A percentile compares a stretch with the other conserved stretches of the same genome.
These are phyloP conservation scores for Holcopasites calliopsidis DNA, from an alignment of 1,140 invertebrate genomes.

Conservation along the genomic window DNA sequence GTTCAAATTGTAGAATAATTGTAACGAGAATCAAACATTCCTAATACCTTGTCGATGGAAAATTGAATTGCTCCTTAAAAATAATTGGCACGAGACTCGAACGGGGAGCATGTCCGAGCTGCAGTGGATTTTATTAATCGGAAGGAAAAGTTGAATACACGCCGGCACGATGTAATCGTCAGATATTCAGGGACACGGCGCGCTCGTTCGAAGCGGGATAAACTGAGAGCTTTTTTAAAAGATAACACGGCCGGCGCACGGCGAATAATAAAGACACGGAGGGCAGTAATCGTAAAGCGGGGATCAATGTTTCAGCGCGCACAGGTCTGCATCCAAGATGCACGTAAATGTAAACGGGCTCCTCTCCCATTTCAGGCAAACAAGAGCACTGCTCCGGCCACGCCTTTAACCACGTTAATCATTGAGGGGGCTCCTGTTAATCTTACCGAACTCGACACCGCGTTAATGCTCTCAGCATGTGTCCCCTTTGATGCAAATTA, in stretches of 20 bases:
- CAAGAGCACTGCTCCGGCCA: neutral
- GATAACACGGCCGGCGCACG: neutral
- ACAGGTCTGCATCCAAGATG: conserved; percentile 9
- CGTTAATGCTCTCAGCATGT: neutral
- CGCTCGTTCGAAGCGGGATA: neutral
- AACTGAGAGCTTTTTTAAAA: neutral
- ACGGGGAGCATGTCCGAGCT: no score
- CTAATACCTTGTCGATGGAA: no score
- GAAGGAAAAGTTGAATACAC: no score
- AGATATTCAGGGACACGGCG: no score
- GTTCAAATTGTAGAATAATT: no score
- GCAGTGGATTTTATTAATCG: no score
- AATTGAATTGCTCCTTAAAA: no score
- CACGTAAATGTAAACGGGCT: conserved; percentile 5
- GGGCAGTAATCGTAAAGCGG: conserved; percentile 9
- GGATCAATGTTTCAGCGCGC: conserved; percentile 20
- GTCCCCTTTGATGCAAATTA: neutral
- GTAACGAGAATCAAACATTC: no score
- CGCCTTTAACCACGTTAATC: conserved; percentile 16
- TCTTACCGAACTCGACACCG: neutral
- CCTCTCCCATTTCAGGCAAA: neutral
- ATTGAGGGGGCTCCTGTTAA: conserved; percentile 10
- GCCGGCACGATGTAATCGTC: no score
- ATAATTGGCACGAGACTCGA: no score
- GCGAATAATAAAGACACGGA: neutral